Evolutionary conservation across 1,140 invertebrate genomes (phyloP), one percentile per base, ranked within the genome.

Genomic region (Belonocnema kinseyi): DNA sequence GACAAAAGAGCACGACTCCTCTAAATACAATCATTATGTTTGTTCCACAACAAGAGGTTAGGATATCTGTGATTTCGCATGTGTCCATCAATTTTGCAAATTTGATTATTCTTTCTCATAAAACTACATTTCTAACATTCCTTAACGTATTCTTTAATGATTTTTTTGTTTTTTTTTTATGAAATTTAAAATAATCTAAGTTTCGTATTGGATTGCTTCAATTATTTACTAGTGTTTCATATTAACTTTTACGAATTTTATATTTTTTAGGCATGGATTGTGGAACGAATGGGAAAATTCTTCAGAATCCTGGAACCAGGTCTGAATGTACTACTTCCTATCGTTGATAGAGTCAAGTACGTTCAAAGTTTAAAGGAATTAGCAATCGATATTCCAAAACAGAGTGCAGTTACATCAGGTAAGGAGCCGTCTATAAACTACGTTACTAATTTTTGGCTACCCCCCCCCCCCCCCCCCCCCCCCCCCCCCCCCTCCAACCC

Each of bases 321-420:
- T 10, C 92, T 99, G 5, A 99, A 99, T 89, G 86, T 99, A 76
- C 91, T 99, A 13, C 93, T 99, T 79, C 99, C 99, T 8, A 90
- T 99, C 80, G 90, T 99, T 71, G 99, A 99, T 91, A 94, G 93
- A 90, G 95, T 99, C 11, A 98, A 97, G 92, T 99, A 99, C 93
- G 98, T 99, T 19, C 99, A 99, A 91, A 98, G 97, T 92, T 92
- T 99, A 10, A 99, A 99, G 91, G 99, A 99, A 97, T 97, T 99
- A 79, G 98, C 98, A 0, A 99, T 99, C 85, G 98, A 99, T 93
- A 97, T 99, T 73, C 99, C 99, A 0, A 96, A 99, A 89, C 99
- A 99, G 90, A 98, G 97, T 90, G 99, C 99, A 50, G 99, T 99
- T 81, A 99, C 99, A 17, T 94, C 95, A 88, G 95, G 94, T 95